Base-by-base conservation (phyloP, 2,797 vertebrate species). In the Sebastes taczanowskii region DNA sequence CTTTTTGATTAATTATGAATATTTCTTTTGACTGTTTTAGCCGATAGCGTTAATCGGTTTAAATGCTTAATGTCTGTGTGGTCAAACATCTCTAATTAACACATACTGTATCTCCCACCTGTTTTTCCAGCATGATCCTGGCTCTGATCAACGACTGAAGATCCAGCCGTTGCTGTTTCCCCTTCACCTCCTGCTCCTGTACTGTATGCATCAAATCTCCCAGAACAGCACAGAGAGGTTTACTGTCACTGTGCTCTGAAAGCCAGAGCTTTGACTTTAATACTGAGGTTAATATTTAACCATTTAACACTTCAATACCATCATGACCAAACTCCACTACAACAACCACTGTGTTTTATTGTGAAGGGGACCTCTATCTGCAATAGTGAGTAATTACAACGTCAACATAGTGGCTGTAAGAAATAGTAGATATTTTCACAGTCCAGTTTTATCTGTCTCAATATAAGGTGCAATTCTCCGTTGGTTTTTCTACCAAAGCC, bases 71-170 rank as follows among this genome's bases (percentile, higher is more conserved):
- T 42, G 38, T 34, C 34, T 34, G 34, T 11, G 34, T 34, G 38
- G 14, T 42, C 14, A 42, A 42, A 42, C 14, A 42, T 38, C 38
- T 16, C 3, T 7, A 8, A 20, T 49, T 29, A 22, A 80, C 38
- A 30, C 55, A 20, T 11, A 1, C 10, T 62, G 0, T 76, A 20
- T 11, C 25, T 1, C 5, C 2, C 16, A 42, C 8, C 5, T 86
- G 23, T 89, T 65, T 85, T 62, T 83, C 18, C 96, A 99, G 98
- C 95, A 99, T 99, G 98, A 99, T 99, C 91, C 95, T 99, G 94
- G 97, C 98, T 87, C 94, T 99, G 93, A 99, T 99, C 93, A 99
- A 99, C 67, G 98, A 99, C 92, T 99, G 97, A 97, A 53, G 46
- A 88, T 92, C 90, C 89, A 88, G 89, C 89, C 90, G 91, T 88